These are phyloP conservation scores for Bucco capensis DNA, from an alignment of 2,113 vertebrate species.

Conservation along the genomic window DNA sequence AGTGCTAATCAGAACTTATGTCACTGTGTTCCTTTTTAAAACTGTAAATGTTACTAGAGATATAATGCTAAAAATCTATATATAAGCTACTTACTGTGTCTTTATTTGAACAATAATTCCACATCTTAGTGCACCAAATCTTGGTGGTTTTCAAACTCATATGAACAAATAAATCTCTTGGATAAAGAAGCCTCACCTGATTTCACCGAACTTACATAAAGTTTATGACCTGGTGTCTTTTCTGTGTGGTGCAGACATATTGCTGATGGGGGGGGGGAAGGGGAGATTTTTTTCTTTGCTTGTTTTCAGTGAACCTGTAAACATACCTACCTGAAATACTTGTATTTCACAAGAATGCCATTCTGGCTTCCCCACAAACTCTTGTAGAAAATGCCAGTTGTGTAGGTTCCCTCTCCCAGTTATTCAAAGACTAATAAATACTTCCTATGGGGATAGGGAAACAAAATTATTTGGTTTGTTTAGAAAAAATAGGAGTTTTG, in stretches of 20 bases:
- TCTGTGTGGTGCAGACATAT: background rate
- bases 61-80: background rate
- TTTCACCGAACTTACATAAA: background rate
- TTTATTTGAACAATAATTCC: background rate
- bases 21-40: background rate
- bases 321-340: background rate
- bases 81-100: background rate
- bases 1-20: background rate
- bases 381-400: background rate
- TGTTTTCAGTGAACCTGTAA: background rate
- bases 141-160: background rate
- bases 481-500: background rate
- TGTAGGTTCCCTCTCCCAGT: background rate
- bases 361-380: background rate
- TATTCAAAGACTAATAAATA: background rate
- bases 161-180: background rate
- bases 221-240: background rate
- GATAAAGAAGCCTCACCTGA: background rate
- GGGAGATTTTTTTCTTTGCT: background rate
- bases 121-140: background rate
- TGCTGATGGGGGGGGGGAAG: background rate
- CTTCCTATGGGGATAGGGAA: background rate
- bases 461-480: background rate
- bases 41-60: background rate
- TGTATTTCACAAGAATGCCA: background rate